These are phyloP conservation scores for Rotaria socialis DNA, from an alignment of 2,888 invertebrate genomes.

Conservation along the genomic window DNA sequence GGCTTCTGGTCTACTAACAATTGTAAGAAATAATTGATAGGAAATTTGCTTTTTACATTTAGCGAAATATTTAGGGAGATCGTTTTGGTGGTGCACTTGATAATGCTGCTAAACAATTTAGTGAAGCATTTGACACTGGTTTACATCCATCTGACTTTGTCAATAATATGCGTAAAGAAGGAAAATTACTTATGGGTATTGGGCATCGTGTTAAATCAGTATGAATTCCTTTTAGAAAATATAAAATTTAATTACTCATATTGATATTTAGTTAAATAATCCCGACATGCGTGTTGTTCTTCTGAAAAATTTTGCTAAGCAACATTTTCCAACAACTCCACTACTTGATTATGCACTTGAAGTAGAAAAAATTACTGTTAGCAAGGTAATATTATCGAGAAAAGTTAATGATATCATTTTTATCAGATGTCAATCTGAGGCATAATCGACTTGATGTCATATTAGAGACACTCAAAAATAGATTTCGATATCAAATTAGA, in stretches of 20 bases:
- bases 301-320: conserved; percentile 86
- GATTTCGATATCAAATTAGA: not conserved
- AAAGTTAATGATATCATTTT: not conserved
- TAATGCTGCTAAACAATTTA: conserved; percentile 93
- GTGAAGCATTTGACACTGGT: conserved; percentile 87
- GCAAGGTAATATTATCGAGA: conserved; percentile 57
- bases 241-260: conserved; percentile 63
- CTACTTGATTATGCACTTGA: conserved; percentile 90
- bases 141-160: conserved; percentile 96
- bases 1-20: conserved; percentile 90
- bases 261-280: conserved; percentile 63
- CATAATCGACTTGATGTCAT: not conserved
- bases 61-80: conserved; percentile 70
- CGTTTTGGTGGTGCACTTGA: conserved; percentile 96
- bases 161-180: conserved; percentile 90
- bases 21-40: conserved; percentile 67
- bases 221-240: conserved; percentile 50
- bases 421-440: not conserved
- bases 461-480: no score
- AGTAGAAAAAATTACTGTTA: conserved; percentile 86
- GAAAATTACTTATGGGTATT: conserved; percentile 97
- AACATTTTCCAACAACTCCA: conserved; percentile 86
- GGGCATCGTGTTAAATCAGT: conserved; percentile 78
- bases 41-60: no score
- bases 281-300: conserved; percentile 96